These are phyloP conservation scores for Clarias magur DNA, from an alignment of 2,113 vertebrate species.

Conservation along the genomic window DNA sequence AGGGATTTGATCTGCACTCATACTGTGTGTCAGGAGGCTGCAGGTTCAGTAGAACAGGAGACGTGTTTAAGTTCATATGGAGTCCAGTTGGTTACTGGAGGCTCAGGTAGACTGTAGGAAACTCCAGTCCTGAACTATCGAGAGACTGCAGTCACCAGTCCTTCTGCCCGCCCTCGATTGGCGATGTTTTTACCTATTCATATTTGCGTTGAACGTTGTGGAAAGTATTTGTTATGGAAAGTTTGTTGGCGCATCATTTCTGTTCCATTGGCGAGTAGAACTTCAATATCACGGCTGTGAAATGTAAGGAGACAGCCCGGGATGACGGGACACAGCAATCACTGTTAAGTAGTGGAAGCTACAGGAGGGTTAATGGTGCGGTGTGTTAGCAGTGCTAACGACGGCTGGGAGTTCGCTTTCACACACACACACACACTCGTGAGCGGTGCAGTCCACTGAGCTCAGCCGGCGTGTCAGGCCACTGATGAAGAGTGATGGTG, in stretches of 20 bases:
- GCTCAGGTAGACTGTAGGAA: no score
- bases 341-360: not conserved
- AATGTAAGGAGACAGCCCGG: not conserved
- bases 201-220: not conserved
- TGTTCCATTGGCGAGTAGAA: not conserved
- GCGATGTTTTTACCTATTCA: not conserved
- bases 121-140: no score
- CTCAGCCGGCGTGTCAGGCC: conserved; percentile 49
- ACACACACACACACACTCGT: not conserved
- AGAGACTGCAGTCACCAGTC: no score
- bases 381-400: conserved; percentile 60
- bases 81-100: no score
- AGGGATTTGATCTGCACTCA: no score
- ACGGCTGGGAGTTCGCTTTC: conserved; percentile 58
- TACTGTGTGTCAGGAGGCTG: no score
- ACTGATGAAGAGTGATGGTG: conserved; percentile 77
- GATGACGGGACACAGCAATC: not conserved
- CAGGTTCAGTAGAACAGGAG: no score
- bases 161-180: no score
- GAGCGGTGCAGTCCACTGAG: conserved; percentile 21
- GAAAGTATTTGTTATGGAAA: not conserved
- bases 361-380: conserved; percentile 13
- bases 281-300: not conserved
- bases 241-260: not conserved
- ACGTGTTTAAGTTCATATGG: no score